Conservation (phyloP, 2,888 invertebrate genomes). For the Seira ritae region DNA sequence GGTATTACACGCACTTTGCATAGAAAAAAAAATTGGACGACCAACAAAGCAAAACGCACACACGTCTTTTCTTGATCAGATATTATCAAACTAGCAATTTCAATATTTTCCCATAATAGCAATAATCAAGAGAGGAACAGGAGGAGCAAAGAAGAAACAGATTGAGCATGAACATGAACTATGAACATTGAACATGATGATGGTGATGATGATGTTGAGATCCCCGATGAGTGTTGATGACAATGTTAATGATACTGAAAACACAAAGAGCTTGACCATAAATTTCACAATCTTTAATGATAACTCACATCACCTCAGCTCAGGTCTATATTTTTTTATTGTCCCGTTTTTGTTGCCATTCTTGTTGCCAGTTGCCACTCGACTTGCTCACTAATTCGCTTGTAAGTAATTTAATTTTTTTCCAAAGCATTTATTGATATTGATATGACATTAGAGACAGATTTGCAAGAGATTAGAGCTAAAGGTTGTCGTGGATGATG, state of each 20-base stretch:
- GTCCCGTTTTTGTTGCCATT: neutral
- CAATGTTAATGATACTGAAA: conserved; percentile 15
- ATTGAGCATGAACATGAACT: neutral
- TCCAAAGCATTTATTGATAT: neutral
- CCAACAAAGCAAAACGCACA: too few species aligned
- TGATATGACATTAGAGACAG: neutral
- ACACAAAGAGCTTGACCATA: conserved; percentile 2
- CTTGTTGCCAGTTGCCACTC: too few species aligned
- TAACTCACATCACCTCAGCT: neutral
- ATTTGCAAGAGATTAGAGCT: neutral
- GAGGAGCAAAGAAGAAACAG: neutral
- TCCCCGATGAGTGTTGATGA: conserved; percentile 18
- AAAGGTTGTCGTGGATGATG: neutral
- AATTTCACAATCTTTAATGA: conserved; percentile 27
- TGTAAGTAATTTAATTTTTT: conserved; percentile 6
- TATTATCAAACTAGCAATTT: conserved; percentile 35
- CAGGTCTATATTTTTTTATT: neutral
- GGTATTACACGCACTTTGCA: conserved; percentile 53
- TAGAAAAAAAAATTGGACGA: too few species aligned
- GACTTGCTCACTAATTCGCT: too few species aligned
- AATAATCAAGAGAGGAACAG: neutral
- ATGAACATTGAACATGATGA: neutral
- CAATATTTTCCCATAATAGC: conserved; percentile 11
- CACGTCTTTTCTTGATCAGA: conserved; percentile 39
- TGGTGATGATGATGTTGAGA: neutral